Evolutionary conservation across 1,140 invertebrate genomes (phyloP).

Genomic region (Vanessa atalanta): DNA sequence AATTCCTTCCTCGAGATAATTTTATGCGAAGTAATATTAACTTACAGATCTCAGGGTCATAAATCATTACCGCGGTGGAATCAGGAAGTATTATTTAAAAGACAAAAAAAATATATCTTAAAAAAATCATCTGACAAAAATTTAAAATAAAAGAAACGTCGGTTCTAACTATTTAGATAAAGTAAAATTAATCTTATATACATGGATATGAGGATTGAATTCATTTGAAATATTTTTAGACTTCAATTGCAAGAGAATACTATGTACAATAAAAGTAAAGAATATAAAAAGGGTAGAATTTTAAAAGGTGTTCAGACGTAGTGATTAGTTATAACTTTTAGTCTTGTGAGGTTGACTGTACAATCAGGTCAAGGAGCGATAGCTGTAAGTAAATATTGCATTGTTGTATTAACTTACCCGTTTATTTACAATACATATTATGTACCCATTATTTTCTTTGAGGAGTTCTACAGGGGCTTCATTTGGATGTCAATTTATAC

Average conservation of each 20-base stretch:
- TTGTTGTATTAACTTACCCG: constrained; percentile 30
- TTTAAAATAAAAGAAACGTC: neutral
- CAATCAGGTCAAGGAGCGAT: constrained; percentile 29
- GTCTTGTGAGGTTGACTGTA: constrained; percentile 17
- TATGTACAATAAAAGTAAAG: neutral
- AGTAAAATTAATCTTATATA: no score
- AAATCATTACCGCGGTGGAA: neutral
- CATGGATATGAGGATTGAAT: no score
- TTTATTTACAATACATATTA: constrained; percentile 27
- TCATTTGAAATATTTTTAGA: no score
- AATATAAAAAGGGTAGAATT: neutral
- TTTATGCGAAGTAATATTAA: constrained; percentile 20
- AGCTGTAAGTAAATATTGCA: constrained; percentile 30
- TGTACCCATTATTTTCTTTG: constrained; percentile 9
- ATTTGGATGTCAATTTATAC: neutral
- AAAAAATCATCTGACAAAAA: neutral
- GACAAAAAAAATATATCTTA: neutral
- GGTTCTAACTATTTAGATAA: no score
- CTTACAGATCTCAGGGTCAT: constrained; percentile 3
- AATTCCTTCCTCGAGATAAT: constrained; percentile 24
- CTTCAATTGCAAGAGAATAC: no score
- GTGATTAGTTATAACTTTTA: constrained; percentile 1
- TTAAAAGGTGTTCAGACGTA: neutral
- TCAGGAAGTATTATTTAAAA: constrained; percentile 1
- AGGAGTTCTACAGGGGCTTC: neutral